Conservation (phyloP, 2,113 vertebrate species). For the Mionectes macconnelli region DNA sequence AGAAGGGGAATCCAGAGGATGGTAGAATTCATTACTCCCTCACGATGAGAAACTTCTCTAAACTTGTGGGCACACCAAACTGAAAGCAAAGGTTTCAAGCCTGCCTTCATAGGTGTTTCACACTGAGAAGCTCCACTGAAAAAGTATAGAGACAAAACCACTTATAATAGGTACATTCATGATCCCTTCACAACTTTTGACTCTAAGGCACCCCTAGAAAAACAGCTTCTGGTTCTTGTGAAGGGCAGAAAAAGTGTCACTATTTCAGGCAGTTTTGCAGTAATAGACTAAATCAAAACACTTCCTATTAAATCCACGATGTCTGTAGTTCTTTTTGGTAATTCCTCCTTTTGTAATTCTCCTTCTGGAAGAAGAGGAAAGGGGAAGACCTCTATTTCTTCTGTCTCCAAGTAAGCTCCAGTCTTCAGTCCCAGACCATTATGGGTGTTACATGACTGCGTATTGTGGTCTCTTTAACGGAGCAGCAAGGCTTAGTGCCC, state of each 20-base stretch:
- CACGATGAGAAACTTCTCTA: background rate
- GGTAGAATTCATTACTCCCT: background rate
- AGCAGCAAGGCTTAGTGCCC: background rate
- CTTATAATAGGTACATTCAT: background rate
- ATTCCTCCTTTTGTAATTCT: background rate
- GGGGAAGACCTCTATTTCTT: background rate
- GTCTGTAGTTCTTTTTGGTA: background rate
- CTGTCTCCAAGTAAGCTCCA: background rate
- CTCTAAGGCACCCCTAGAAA: background rate
- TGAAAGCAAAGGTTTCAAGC: background rate
- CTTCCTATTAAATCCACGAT: background rate
- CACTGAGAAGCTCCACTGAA: background rate
- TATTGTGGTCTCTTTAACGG: background rate
- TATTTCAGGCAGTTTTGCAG: background rate
- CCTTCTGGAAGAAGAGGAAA: background rate
- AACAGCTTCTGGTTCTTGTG: background rate
- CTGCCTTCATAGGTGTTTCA: background rate
- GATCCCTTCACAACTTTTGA: background rate
- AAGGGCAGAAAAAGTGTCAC: background rate
- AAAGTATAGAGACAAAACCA: background rate
- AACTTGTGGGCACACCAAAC: background rate
- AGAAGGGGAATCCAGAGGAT: background rate
- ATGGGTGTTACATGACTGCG: fast-evolving
- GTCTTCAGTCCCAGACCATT: background rate
- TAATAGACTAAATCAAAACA: background rate